Evolutionary conservation across 2,797 vertebrate species (phyloP).

Genomic region (Chromobotia macracanthus): DNA sequence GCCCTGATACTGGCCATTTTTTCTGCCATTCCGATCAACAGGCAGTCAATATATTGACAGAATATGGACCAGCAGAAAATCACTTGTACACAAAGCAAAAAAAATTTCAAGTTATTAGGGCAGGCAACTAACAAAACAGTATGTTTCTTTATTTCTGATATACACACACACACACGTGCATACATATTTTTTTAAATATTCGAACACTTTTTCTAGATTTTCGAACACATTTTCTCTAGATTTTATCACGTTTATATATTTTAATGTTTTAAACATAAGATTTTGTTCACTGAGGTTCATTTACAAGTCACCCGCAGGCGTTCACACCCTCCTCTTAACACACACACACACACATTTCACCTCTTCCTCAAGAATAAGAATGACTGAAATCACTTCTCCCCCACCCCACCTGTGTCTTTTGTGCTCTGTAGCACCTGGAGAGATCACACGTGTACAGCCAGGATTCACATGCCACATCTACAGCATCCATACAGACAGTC

Average conservation of each 20-base stretch:
- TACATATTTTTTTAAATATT: too few relatives aligned
- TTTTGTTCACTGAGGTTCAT: constrained; percentile 18
- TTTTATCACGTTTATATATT: background rate
- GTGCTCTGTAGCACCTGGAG: constrained; percentile 29
- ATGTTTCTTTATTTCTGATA: too few relatives aligned
- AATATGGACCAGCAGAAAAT: too few relatives aligned
- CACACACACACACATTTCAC: constrained; percentile 30
- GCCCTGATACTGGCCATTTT: too few relatives aligned
- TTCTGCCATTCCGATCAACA: too few relatives aligned
- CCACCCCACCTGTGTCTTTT: constrained; percentile 20
- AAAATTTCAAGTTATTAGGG: too few relatives aligned
- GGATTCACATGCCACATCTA: constrained; percentile 23
- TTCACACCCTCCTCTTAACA: constrained; percentile 45
- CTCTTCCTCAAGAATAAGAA: background rate
- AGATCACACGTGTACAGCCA: constrained; percentile 29
- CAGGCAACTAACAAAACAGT: too few relatives aligned
- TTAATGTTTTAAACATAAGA: constrained; percentile 7
- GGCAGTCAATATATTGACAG: too few relatives aligned
- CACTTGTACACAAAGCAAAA: too few relatives aligned
- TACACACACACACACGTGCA: too few relatives aligned
- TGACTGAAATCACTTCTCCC: background rate
- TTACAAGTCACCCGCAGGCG: constrained; percentile 13
- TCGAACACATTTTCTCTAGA: too few relatives aligned
- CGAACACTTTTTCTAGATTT: too few relatives aligned
- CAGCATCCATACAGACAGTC: background rate